phyloP scores from a whole-genome alignment of 2,888 invertebrate species.

The Stenoptilia bipunctidactyla region DNA sequence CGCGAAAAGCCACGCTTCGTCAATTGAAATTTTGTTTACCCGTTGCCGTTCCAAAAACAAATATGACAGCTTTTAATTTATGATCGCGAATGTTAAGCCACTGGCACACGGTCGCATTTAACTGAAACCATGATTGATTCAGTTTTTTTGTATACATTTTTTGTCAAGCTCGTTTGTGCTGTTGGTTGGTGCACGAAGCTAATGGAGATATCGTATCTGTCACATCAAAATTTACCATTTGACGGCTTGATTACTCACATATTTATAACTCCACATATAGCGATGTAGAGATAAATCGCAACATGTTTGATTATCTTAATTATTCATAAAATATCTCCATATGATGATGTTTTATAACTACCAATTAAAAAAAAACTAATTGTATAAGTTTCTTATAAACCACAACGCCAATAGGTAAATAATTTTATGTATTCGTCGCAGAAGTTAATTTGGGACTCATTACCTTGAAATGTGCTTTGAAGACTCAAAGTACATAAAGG shows the following conservation, averaged over 20 bases:
- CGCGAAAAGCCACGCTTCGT: conserved; percentile 53
- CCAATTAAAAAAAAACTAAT: too few species aligned
- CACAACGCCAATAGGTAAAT: conserved; percentile 27
- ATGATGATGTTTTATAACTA: too few species aligned
- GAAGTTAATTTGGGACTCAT: background rate
- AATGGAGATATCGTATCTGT: conserved; percentile 62
- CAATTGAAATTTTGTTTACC: conserved; percentile 60
- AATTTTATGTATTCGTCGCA: background rate
- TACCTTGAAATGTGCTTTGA: too few species aligned
- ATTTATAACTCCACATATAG: too few species aligned
- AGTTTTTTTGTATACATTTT: conserved; percentile 36
- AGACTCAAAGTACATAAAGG: too few species aligned
- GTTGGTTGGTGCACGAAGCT: conserved; percentile 44
- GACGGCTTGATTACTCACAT: conserved; percentile 66
- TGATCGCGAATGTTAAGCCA: conserved; percentile 26
- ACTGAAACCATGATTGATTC: conserved; percentile 33
- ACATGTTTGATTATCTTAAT: too few species aligned
- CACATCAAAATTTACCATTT: conserved; percentile 52
- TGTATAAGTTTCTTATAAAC: too few species aligned
- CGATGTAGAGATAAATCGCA: too few species aligned
- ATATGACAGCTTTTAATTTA: conserved; percentile 64
- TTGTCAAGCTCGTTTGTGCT: conserved; percentile 34
- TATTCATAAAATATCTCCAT: too few species aligned
- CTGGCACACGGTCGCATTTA: conserved; percentile 1
- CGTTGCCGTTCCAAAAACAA: conserved; percentile 56